A percentile compares a stretch with the other conserved stretches of the same genome.
These are phyloP conservation scores for Drosophila simulans DNA, from an alignment of 1,140 invertebrate species.

Conservation along the genomic window DNA sequence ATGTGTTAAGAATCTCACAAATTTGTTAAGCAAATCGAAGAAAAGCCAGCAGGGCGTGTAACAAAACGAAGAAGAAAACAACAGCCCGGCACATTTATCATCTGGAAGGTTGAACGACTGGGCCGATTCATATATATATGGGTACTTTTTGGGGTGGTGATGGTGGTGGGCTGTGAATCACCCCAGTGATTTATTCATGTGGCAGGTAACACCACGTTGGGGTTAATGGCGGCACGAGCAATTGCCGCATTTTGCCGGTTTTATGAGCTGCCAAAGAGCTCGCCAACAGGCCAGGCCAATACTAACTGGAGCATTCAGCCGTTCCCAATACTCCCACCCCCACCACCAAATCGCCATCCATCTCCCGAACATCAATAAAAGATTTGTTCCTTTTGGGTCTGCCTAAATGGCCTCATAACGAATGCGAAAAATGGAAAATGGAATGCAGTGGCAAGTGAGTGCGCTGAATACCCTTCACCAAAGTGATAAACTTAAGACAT, in stretches of 20 bases:
- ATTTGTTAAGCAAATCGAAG: conserved; percentile 83
- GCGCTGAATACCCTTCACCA: background rate
- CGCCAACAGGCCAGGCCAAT: conserved; percentile 23
- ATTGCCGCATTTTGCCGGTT: conserved; percentile 46
- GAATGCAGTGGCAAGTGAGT: background rate
- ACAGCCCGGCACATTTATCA: conserved; percentile 70
- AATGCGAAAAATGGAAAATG: background rate
- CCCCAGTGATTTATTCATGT: conserved; percentile 80
- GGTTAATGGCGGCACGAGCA: conserved; percentile 59
- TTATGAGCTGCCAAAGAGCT: conserved; percentile 75
- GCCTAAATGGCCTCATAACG: conserved; percentile 21
- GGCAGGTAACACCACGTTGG: conserved; percentile 62
- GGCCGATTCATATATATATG: background rate
- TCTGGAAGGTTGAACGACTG: conserved; percentile 46
- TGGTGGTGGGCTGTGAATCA: conserved; percentile 33
- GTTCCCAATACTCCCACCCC: background rate
- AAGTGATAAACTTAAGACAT: conserved; percentile 1
- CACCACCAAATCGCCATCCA: background rate
- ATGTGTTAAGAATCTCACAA: conserved; percentile 80
- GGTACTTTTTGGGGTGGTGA: background rate
- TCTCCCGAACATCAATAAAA: conserved; percentile 42
- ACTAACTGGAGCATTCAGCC: background rate
- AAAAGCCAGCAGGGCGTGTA: conserved; percentile 28
- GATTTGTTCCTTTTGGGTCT: conserved; percentile 13
- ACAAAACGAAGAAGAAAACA: background rate